These are phyloP conservation scores for Schlechtendalia chinensis DNA, from an alignment of 1,140 invertebrate species.

Conservation along the genomic window DNA sequence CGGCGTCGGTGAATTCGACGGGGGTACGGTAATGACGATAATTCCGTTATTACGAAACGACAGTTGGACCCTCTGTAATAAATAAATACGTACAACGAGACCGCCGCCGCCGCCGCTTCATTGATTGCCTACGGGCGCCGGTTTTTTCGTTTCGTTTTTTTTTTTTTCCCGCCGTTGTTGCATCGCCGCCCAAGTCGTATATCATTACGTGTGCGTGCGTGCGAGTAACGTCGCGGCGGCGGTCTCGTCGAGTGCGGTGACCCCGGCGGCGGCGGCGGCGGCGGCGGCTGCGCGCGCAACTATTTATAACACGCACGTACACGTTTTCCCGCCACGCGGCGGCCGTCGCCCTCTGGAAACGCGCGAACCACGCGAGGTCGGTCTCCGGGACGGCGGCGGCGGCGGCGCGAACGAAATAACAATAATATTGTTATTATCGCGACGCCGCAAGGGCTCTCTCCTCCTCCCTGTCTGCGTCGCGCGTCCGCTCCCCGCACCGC, in stretches of 20 bases:
- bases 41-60: no score
- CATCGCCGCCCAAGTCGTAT: not conserved
- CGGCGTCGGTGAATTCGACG: no score
- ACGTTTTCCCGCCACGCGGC: constrained; percentile 18
- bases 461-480: no score
- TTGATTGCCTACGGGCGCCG: constrained; percentile 4
- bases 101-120: not conserved
- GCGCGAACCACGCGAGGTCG: no score
- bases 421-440: not conserved
- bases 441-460: not conserved
- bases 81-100: not conserved
- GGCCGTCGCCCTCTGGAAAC: not conserved
- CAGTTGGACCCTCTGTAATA: no score
- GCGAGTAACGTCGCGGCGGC: not conserved
- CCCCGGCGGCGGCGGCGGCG: not conserved
- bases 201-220: not conserved
- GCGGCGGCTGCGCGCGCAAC: constrained; percentile 25
- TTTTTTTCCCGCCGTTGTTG: not conserved
- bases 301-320: not conserved
- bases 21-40: no score
- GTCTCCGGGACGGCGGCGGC: no score
- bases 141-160: not conserved
- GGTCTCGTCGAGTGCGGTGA: constrained; percentile 5
- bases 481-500: no score
- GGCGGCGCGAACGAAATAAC: no score